Evolutionary conservation across 2,113 vertebrate species (phyloP), one percentile per base, ranked within the genome.

Genomic region (Ameiurus melas): DNA sequence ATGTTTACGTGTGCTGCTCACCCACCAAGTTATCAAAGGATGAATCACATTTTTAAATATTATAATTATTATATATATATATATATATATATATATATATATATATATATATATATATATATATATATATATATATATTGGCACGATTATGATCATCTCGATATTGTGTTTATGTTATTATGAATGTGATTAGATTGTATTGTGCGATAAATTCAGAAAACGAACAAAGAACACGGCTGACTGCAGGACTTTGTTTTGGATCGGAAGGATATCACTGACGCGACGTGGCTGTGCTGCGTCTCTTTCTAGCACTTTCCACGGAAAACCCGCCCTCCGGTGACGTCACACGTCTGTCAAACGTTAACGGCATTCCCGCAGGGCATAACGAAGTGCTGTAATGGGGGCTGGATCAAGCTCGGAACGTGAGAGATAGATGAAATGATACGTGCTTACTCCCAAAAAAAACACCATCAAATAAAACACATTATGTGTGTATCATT

Each of bases 291-390:
- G 95, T 91, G 89, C 90, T 95, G 91, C 89, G 95, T 92, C 77
- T 95, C 93, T 89, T 96, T 96, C 96, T 92, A 96, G 96, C 93
- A 94, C 93, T 92, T 96, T 96, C 96, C 92, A 93, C 90, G 77
- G 85, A 90, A 94, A 93, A 88, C 89, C 93, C 94, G 94, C 95
- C 94, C 93, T 55, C 77, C 86, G 1, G 64, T 94, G 92, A 95
- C 95, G 94, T 95, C 92, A 94, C 86, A 1, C 14, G 20, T 55
- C 84, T 93, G 91, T 94, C 93, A 95, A 91, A 89, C 0, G 39
- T 66, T 43, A 62, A 39, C 5, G 58, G 2, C 5, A 0, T 83
- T 62, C 57, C 57, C 13, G 57, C 57, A 5, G 80, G 57, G 20
- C 2, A 14, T 22, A 82, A 51, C 47, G 47, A 51, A 51, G 47